These are phyloP conservation scores for Trachelus tabidus DNA, from an alignment of 2,888 invertebrate genomes.

Conservation along the genomic window DNA sequence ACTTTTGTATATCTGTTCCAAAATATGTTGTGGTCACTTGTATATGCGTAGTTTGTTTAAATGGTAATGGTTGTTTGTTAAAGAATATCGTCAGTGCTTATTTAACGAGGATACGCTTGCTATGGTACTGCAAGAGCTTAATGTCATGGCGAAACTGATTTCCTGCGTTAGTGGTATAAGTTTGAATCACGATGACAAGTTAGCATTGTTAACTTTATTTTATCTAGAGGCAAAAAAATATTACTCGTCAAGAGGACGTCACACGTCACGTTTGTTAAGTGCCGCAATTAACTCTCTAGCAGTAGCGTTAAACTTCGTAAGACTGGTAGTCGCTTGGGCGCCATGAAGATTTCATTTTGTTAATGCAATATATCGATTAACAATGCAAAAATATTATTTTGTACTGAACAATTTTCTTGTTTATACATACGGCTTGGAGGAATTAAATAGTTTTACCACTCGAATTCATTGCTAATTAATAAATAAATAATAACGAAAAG, in stretches of 20 bases:
- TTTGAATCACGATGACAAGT: not conserved
- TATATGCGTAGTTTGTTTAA: not conserved
- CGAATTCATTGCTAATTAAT: too few species aligned
- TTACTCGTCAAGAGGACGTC: not conserved
- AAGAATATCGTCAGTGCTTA: not conserved
- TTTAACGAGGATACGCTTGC: not conserved
- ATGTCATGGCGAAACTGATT: not conserved
- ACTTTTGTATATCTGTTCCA: not conserved
- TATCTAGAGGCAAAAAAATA: not conserved
- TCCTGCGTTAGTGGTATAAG: not conserved
- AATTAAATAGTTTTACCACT: too few species aligned
- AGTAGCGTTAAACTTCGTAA: too few species aligned
- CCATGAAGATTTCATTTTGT: too few species aligned
- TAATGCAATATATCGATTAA: too few species aligned
- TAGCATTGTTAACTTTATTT: not conserved
- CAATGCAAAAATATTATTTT: too few species aligned
- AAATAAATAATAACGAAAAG: too few species aligned
- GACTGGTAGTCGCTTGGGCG: too few species aligned
- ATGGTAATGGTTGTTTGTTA: not conserved
- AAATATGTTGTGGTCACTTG: not conserved
- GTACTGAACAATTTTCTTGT: too few species aligned
- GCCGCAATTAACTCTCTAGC: not conserved
- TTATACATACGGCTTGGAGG: too few species aligned
- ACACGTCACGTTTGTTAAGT: not conserved
- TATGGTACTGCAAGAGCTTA: not conserved